phyloP scores from a whole-genome alignment of 2,113 vertebrate species.

The Xerus inauris region DNA sequence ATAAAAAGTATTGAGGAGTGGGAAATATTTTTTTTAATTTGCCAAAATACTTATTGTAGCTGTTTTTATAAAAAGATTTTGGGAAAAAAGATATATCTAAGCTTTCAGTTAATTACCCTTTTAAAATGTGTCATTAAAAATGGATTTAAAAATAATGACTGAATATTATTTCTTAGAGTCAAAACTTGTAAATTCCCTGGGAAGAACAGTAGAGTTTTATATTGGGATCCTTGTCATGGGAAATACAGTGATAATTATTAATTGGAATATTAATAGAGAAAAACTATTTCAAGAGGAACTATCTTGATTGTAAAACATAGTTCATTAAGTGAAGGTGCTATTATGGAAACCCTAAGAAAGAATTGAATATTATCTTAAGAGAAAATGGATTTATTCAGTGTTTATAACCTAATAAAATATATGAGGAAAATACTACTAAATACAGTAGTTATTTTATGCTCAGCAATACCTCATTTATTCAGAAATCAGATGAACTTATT shows the following conservation, averaged over 20 bases:
- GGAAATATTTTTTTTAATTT: background rate
- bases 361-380: background rate
- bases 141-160: background rate
- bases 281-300: constrained; percentile 38
- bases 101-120: background rate
- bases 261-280: constrained; percentile 27
- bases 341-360: constrained; percentile 22
- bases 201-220: background rate
- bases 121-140: constrained; percentile 4
- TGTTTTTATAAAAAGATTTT: background rate
- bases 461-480: background rate
- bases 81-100: background rate
- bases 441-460: background rate
- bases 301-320: background rate
- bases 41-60: background rate
- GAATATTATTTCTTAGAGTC: constrained; percentile 29
- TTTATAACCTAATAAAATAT: background rate
- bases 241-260: constrained; percentile 49
- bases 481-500: background rate
- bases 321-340: constrained; percentile 19
- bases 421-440: constrained; percentile 9
- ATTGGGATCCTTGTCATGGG: background rate
- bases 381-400: background rate
- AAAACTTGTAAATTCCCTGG: constrained; percentile 11
- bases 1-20: background rate